These are phyloP conservation scores for Cephonodes hylas DNA, from an alignment of 2,888 invertebrate species.

Conservation along the genomic window DNA sequence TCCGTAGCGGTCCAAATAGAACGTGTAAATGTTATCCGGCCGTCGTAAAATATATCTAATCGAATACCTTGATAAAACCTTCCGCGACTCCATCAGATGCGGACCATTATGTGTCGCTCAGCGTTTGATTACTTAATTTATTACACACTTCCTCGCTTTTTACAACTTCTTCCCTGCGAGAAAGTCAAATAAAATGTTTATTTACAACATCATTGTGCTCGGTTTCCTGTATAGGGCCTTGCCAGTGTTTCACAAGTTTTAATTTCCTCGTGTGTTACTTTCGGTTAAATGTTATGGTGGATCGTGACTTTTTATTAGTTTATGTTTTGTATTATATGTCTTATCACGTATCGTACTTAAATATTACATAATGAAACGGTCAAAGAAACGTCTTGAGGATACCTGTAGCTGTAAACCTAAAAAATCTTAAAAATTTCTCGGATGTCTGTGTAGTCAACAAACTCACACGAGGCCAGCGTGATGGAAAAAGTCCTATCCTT, in stretches of 20 bases:
- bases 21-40: not conserved
- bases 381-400: too few relatives aligned
- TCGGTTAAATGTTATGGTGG: not conserved
- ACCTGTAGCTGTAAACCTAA: too few relatives aligned
- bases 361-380: too few relatives aligned
- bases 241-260: not conserved
- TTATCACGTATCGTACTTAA: too few relatives aligned
- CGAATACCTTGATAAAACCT: not conserved
- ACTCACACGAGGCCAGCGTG: too few relatives aligned
- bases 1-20: too few relatives aligned
- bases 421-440: too few relatives aligned
- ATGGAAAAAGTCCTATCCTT: too few relatives aligned
- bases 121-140: not conserved
- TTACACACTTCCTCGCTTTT: not conserved
- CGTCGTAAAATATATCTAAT: not conserved
- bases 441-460: too few relatives aligned
- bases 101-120: not conserved
- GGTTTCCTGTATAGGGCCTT: not conserved
- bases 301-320: not conserved
- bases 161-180: not conserved
- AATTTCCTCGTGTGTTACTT: not conserved
- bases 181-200: not conserved
- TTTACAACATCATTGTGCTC: not conserved
- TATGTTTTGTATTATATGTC: not conserved
- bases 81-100: not conserved